Conservation (phyloP, 2,113 vertebrate genomes). For the Lota lota region DNA sequence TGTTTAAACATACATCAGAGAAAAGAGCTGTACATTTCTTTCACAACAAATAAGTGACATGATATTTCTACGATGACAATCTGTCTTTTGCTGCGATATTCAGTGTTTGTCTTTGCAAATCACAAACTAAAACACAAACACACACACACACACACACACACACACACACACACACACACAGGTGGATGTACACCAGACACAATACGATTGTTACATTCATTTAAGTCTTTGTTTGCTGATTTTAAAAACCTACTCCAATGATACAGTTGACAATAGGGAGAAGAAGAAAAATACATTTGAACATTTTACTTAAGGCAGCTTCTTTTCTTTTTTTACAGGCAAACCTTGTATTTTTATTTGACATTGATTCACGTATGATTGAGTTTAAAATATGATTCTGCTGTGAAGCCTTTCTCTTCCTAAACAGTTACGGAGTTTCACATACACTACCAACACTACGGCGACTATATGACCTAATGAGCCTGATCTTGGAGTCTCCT, state of each 20-base stretch:
- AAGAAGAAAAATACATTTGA: not conserved
- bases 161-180: conserved; percentile 13
- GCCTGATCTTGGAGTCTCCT: too few relatives aligned
- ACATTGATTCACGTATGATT: conserved; percentile 23
- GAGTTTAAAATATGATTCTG: conserved; percentile 25
- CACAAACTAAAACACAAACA: conserved; percentile 50
- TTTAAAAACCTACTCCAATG: not conserved
- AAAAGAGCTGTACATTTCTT: conserved; percentile 72
- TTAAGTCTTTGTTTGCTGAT: not conserved
- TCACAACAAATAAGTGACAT: conserved; percentile 65
- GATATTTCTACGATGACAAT: conserved; percentile 26
- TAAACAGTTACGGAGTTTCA: not conserved
- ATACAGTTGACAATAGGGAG: not conserved
- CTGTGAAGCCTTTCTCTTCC: conserved; percentile 40
- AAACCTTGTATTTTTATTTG: conserved; percentile 30
- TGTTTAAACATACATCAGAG: conserved; percentile 65
- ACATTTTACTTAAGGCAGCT: conserved; percentile 60
- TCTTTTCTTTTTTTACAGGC: conserved; percentile 32
- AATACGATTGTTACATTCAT: not conserved
- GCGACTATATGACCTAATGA: too few relatives aligned
- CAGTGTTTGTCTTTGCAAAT: conserved; percentile 41
- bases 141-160: conserved; percentile 31
- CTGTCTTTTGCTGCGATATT: conserved; percentile 26
- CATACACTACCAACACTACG: not conserved
- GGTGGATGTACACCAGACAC: not conserved